Percentiles rank a stretch among this genome's conserved stretches.
phyloP scores from a whole-genome alignment of 1,140 invertebrate species.

The Drosophila bifasciata region DNA sequence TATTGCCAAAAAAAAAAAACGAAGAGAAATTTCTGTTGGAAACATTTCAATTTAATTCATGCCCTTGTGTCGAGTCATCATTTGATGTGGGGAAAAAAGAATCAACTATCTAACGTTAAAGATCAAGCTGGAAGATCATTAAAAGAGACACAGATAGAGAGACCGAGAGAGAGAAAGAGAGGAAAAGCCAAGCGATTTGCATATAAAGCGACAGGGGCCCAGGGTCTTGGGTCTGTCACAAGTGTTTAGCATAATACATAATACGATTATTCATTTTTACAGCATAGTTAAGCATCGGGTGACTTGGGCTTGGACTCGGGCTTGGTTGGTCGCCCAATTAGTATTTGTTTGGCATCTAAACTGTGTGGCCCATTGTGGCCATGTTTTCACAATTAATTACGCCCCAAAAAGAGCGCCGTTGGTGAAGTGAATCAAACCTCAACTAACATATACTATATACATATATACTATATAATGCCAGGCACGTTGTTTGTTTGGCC shows the following conservation, averaged over 20 bases:
- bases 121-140: conserved; percentile 45
- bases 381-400: conserved; percentile 49
- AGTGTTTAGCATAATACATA: conserved; percentile 57
- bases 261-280: conserved; percentile 67
- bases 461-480: no score
- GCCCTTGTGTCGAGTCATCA: conserved; percentile 33
- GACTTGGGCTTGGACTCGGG: no score
- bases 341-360: conserved; percentile 43
- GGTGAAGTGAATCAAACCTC: conserved; percentile 5
- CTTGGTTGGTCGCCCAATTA: conserved; percentile 55
- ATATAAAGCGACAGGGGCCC: conserved; percentile 32
- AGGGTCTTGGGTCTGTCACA: conserved; percentile 34
- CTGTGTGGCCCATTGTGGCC: conserved; percentile 4
- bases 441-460: no score
- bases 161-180: no score
- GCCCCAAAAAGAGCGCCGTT: conserved; percentile 48
- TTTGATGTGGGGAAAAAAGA: conserved; percentile 9
- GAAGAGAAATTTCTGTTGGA: conserved; percentile 32
- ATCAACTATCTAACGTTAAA: conserved; percentile 37
- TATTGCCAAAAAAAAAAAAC: conserved; percentile 40
- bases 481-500: conserved; percentile 32
- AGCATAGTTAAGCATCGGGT: conserved; percentile 53
- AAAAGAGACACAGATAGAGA: conserved; percentile 9
- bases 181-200: conserved; percentile 38
- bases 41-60: conserved; percentile 67